Conservation (phyloP, 2,888 invertebrate species). For the Pseudococcus jackbeardsleyi region DNA sequence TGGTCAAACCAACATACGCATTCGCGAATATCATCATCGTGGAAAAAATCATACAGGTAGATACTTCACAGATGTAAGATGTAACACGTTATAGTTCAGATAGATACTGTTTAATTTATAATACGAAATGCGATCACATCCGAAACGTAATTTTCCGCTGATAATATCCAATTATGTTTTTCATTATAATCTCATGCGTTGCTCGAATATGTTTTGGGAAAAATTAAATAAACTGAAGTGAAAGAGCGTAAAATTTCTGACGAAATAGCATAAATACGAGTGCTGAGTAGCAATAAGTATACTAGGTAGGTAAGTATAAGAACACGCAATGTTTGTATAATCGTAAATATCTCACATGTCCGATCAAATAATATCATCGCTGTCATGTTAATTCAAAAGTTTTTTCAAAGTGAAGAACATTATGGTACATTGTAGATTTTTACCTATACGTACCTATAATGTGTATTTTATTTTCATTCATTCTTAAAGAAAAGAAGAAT, state of each 20-base stretch:
- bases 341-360: not conserved
- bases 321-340: not conserved
- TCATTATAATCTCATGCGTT: constrained; percentile 46
- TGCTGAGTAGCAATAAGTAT: no score
- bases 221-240: constrained; percentile 53
- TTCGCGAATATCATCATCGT: not conserved
- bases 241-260: constrained; percentile 51
- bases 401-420: no score
- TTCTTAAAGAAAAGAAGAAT: no score
- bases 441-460: no score
- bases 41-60: not conserved
- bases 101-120: constrained; percentile 4
- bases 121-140: constrained; percentile 42
- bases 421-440: no score
- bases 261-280: constrained; percentile 11
- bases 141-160: constrained; percentile 53
- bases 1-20: not conserved
- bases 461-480: no score
- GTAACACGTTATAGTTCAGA: not conserved
- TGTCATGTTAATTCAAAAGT: not conserved
- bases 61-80: no score
- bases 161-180: constrained; percentile 53
- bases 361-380: not conserved
- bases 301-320: not conserved
- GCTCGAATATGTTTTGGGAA: constrained; percentile 21